phyloP scores from a whole-genome alignment of 2,797 vertebrate species.

The Aplochiton taeniatus region DNA sequence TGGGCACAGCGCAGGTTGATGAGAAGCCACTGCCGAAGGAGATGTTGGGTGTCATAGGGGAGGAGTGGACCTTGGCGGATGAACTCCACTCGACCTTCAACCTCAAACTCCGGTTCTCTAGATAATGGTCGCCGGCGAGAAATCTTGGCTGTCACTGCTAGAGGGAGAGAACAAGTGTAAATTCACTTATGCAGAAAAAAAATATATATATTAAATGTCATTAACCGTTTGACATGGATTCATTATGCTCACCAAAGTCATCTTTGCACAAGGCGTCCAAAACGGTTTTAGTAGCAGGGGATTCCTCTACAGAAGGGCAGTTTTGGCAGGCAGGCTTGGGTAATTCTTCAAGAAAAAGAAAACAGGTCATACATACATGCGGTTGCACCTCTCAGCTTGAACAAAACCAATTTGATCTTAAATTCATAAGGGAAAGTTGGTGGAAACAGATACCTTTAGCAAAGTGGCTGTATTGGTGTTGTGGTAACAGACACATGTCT shows the following conservation, averaged over 20 bases:
- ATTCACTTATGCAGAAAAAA: not conserved
- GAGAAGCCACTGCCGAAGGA: conserved; percentile 87
- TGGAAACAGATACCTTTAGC: conserved; percentile 77
- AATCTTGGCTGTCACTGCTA: conserved; percentile 85
- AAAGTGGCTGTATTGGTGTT: conserved; percentile 70
- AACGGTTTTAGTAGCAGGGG: conserved; percentile 73
- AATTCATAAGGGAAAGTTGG: not conserved
- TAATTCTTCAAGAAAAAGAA: conserved; percentile 65
- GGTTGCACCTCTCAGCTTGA: not conserved
- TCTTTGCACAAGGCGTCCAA: conserved; percentile 81
- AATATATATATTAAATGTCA: not conserved
- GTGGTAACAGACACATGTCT: conserved; percentile 81
- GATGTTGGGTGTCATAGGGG: conserved; percentile 81
- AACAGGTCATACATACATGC: not conserved
- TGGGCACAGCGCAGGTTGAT: conserved; percentile 82
- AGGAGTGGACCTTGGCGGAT: conserved; percentile 80
- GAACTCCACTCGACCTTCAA: conserved; percentile 85
- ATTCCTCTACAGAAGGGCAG: conserved; percentile 81
- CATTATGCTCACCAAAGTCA: conserved; percentile 80
- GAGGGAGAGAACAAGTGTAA: not conserved
- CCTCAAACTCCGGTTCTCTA: conserved; percentile 74
- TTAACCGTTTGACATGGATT: not conserved
- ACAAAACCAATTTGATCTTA: not conserved
- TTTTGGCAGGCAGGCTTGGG: conserved; percentile 85
- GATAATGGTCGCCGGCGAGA: conserved; percentile 67